Evolutionary conservation across 2,113 vertebrate genomes (phyloP).

Genomic region (Oxyruncus cristatus): DNA sequence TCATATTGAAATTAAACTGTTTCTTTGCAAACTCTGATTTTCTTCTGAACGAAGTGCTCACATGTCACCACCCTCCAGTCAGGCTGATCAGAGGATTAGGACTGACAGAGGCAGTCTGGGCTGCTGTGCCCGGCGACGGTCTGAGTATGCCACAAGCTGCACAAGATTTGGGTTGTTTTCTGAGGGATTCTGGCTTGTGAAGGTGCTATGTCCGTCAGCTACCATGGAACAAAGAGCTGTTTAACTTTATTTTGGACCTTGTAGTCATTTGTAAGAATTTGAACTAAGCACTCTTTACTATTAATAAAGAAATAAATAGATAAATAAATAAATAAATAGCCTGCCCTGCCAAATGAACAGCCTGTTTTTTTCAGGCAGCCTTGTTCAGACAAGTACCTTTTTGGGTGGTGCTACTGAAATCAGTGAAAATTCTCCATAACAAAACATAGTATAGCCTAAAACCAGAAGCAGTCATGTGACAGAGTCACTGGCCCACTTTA

Average conservation of each 20-base stretch:
- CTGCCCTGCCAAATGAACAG: not conserved
- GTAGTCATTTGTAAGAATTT: not conserved
- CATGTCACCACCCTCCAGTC: fast-evolving
- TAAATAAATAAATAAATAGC: not conserved
- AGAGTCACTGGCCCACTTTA: not conserved
- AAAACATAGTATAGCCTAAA: not conserved
- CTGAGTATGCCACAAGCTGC: not conserved
- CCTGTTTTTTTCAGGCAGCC: not conserved
- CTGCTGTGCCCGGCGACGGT: not conserved
- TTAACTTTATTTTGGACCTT: not conserved
- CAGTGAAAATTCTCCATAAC: not conserved
- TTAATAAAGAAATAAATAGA: not conserved
- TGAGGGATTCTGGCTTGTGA: not conserved
- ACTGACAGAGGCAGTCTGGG: not conserved
- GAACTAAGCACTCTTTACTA: not conserved
- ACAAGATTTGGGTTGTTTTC: not conserved
- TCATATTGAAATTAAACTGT: not conserved
- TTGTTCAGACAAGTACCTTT: not conserved
- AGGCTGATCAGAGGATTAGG: not conserved
- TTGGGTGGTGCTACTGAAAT: not conserved
- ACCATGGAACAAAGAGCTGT: not conserved
- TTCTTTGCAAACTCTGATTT: not conserved
- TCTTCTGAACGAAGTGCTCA: not conserved
- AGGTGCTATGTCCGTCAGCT: not conserved
- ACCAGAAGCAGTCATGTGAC: not conserved